Conservation (phyloP, 2,888 invertebrate species). For the Plemyria rubiginata region DNA sequence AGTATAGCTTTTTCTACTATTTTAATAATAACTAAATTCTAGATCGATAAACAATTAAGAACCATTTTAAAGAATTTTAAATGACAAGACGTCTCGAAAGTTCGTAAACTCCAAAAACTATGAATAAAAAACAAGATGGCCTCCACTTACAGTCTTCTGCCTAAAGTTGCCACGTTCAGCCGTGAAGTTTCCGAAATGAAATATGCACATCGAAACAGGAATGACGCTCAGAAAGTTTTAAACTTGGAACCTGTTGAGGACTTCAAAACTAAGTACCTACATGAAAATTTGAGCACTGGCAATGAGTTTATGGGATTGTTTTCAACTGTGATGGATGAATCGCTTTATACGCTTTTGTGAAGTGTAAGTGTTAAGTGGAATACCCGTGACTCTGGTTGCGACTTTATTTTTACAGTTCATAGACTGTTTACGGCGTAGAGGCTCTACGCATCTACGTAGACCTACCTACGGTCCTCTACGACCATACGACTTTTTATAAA, state of each 20-base stretch:
- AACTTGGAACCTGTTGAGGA: constrained; percentile 66
- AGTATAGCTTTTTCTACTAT: too few species aligned
- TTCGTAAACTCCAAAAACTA: constrained; percentile 21
- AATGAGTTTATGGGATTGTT: constrained; percentile 46
- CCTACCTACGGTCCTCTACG: neutral
- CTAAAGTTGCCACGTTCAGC: constrained; percentile 36
- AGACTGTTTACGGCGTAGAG: neutral
- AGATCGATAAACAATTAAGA: neutral
- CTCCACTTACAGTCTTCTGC: constrained; percentile 27
- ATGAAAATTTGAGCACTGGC: constrained; percentile 50
- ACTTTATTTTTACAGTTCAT: too few species aligned
- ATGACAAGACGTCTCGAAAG: constrained; percentile 19
- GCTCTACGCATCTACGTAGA: neutral
- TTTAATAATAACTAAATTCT: neutral
- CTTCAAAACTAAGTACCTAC: constrained; percentile 53
- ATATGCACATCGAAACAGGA: constrained; percentile 72
- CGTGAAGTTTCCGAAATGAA: constrained; percentile 58
- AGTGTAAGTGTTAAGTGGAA: neutral
- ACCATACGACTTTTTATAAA: too few species aligned
- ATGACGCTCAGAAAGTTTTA: constrained; percentile 60
- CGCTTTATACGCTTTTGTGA: constrained; percentile 29
- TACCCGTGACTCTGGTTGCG: neutral
- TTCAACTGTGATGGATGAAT: constrained; percentile 16
- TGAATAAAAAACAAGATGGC: constrained; percentile 29
- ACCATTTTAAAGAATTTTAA: constrained; percentile 11